Evolutionary conservation across 2,888 invertebrate genomes (phyloP).

Genomic region (Cheilosia vulpina): DNA sequence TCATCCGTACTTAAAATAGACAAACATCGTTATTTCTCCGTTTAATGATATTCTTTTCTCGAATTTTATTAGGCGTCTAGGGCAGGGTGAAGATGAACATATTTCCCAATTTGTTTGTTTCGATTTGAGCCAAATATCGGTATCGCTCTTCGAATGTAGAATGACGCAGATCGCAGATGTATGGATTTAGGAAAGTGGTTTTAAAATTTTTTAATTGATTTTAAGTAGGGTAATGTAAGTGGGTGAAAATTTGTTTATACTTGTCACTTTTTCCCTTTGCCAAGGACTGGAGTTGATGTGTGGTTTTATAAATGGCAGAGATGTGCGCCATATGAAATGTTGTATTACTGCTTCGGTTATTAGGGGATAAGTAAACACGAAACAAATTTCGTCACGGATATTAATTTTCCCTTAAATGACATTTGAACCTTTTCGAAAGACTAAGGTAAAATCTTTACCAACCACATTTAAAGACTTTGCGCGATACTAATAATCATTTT

Average conservation of each 20-base stretch:
- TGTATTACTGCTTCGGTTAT: background rate
- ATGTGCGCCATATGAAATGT: background rate
- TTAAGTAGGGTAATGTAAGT: background rate
- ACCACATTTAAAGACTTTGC: too few species aligned
- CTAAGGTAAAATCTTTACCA: too few species aligned
- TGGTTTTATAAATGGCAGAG: background rate
- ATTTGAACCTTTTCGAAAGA: too few species aligned
- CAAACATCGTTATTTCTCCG: background rate
- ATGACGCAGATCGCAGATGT: constrained; percentile 4
- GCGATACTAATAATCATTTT: too few species aligned
- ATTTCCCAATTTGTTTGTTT: constrained; percentile 43
- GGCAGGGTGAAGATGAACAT: constrained; percentile 29
- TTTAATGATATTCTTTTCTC: background rate
- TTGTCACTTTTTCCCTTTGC: constrained; percentile 15
- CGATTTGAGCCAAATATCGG: background rate
- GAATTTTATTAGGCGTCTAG: constrained; percentile 20
- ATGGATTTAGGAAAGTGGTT: constrained; percentile 4
- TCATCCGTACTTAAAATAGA: constrained; percentile 22
- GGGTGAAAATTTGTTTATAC: constrained; percentile 6
- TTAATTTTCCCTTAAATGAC: too few species aligned
- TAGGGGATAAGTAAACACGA: too few species aligned
- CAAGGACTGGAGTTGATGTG: background rate
- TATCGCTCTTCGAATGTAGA: background rate
- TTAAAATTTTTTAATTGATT: constrained; percentile 34
- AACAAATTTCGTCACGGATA: too few species aligned